Evolutionary conservation across 2,797 vertebrate species (phyloP), one percentile per base, ranked within the genome.

Genomic region (Schizothorax lantsangensis): DNA sequence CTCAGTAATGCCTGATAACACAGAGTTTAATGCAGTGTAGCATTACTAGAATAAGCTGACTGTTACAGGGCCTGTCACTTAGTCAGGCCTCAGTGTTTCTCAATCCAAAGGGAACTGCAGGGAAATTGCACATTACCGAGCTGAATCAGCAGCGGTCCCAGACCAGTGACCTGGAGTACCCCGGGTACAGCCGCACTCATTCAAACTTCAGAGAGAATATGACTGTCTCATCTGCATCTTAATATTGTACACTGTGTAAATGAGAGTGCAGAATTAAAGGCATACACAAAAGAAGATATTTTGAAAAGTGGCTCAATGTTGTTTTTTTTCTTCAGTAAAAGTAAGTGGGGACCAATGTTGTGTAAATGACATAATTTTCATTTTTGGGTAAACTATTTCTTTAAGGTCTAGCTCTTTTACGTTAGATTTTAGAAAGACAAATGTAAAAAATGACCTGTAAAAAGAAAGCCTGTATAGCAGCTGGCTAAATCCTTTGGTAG

Each of bases 11-110:
- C 40, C 26, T 86, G 79, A 83, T 59, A 78, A 83, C 52, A 23
- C 62, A 15, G 36, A 71, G 84, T 5, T 62, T 86, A 86, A 75
- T 84, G 69, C 80, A 85, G 30, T 80, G 82, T 80, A 52, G 49
- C 74, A 77, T 72, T 85, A 40, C 17, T 66, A 45, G 78, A 90
- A 89, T 83, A 86, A 88, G 89, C 86, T 80, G 82, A 88, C 88
- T 66, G 79, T 74, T 83, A 85, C 81, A 54, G 30, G 68, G 64
- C 71, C 26, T 81, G 88, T 88, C 75, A 36, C 77, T 89, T 86
- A 71, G 81, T 78, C 82, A 87, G 45, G 84, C 68, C 2, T 49
- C 78, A 86, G 19, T 74, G 81, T 72, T 84, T 79, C 62, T 62
- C 62, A 84, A 87, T 49, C 38, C 62, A 43, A 47, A 82, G 12